Percentiles rank a stretch among this genome's conserved stretches.
These are phyloP conservation scores for Neosilurus mollespiculum DNA, from an alignment of 2,797 vertebrate species.

Conservation along the genomic window DNA sequence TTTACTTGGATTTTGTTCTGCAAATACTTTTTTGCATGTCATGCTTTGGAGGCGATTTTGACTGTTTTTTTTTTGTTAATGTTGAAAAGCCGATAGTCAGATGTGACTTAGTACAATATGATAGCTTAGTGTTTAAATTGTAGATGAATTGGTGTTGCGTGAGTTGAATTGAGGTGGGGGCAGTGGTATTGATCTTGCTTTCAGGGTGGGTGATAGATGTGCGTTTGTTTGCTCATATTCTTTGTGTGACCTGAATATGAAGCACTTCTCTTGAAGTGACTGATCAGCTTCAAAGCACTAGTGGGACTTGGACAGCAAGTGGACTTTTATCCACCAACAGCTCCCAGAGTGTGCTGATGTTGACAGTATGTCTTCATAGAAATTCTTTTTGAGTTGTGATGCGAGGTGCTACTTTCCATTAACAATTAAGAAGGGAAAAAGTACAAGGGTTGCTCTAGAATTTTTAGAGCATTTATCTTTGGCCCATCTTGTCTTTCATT, in stretches of 20 bases:
- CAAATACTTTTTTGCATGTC: constrained; percentile 18
- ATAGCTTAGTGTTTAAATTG: constrained; percentile 71
- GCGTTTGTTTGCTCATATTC: constrained; percentile 77
- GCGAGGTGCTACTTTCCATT: background rate
- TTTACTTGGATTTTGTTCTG: background rate
- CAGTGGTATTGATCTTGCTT: constrained; percentile 71
- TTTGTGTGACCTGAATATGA: constrained; percentile 75
- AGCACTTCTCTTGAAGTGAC: constrained; percentile 61
- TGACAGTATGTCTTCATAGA: background rate
- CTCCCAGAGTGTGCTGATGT: background rate
- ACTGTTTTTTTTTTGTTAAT: constrained; percentile 39
- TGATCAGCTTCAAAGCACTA: constrained; percentile 27
- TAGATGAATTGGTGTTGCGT: constrained; percentile 73
- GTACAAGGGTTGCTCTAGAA: background rate
- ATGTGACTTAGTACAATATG: constrained; percentile 72
- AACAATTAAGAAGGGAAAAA: background rate
- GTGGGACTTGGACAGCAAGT: constrained; percentile 19
- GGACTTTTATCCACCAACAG: constrained; percentile 15
- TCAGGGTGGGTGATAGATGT: constrained; percentile 77
- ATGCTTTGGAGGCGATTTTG: background rate
- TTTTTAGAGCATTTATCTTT: background rate
- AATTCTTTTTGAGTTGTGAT: background rate
- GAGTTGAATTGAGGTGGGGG: constrained; percentile 68
- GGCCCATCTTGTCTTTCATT: background rate
- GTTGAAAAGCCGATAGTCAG: constrained; percentile 58